Percentiles rank a stretch among this genome's conserved stretches.
These are phyloP conservation scores for Rhogogaster chlorosoma DNA, from an alignment of 2,888 invertebrate genomes.

Conservation along the genomic window DNA sequence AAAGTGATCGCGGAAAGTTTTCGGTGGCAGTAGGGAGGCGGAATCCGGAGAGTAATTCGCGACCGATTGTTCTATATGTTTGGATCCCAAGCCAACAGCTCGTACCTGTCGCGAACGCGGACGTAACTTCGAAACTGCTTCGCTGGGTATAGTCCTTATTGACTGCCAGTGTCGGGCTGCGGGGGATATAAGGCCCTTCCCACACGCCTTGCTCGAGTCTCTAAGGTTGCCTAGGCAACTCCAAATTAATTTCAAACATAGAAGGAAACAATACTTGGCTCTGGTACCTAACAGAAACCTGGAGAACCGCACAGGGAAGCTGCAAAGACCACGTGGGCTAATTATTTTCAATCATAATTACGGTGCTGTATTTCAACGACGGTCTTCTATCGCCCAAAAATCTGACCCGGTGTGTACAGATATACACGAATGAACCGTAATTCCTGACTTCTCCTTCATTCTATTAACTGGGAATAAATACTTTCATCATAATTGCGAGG, in stretches of 20 bases:
- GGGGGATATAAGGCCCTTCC: constrained; percentile 47
- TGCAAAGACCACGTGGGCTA: constrained; percentile 53
- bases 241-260: constrained; percentile 74
- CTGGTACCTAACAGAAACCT: constrained; percentile 38
- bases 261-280: constrained; percentile 67
- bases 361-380: background rate
- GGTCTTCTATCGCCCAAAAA: background rate
- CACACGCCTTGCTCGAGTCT: constrained; percentile 25
- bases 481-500: background rate
- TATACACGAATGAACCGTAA: background rate
- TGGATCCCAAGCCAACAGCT: background rate
- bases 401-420: background rate
- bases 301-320: constrained; percentile 18
- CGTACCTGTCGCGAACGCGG: constrained; percentile 23
- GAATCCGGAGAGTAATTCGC: background rate
- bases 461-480: background rate
- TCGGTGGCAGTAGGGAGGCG: background rate
- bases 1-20: background rate
- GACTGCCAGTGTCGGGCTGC: constrained; percentile 65
- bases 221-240: constrained; percentile 71
- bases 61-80: background rate
- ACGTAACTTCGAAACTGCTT: constrained; percentile 72
- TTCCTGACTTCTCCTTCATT: background rate
- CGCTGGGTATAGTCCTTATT: constrained; percentile 72
- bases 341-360: constrained; percentile 62